Conservation (phyloP, 2,888 invertebrate genomes). For the Unio delphinus region DNA sequence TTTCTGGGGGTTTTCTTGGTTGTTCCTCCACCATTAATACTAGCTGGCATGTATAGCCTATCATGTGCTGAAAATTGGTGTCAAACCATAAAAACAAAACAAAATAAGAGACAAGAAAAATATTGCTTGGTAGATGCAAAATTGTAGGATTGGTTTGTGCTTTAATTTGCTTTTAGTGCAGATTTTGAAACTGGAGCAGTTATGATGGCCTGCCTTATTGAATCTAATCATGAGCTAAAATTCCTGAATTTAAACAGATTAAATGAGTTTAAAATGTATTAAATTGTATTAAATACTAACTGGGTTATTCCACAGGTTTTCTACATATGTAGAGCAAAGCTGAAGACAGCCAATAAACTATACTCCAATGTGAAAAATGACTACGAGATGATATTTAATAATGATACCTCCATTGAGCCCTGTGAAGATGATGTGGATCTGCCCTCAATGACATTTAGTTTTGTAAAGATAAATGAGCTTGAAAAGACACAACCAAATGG, state of each 20-base stretch:
- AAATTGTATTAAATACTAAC: background rate
- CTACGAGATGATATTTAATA: constrained; percentile 92
- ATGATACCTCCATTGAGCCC: constrained; percentile 77
- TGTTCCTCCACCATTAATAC: too few relatives aligned
- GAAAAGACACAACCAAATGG: constrained; percentile 79
- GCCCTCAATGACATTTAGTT: constrained; percentile 85
- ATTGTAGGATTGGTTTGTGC: too few relatives aligned
- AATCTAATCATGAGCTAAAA: too few relatives aligned
- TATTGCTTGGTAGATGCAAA: too few relatives aligned
- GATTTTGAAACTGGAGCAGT: too few relatives aligned
- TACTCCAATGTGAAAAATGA: constrained; percentile 89
- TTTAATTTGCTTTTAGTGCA: too few relatives aligned
- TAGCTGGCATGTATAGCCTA: too few relatives aligned
- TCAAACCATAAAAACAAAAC: too few relatives aligned
- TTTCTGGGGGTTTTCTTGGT: too few relatives aligned
- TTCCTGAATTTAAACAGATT: background rate
- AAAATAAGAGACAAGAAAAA: too few relatives aligned
- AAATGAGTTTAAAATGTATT: background rate
- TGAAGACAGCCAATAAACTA: constrained; percentile 96
- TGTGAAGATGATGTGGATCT: constrained; percentile 76
- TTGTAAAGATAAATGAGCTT: constrained; percentile 83
- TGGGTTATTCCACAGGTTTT: constrained; percentile 78
- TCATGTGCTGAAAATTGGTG: too few relatives aligned
- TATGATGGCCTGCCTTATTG: too few relatives aligned
- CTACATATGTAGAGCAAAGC: constrained; percentile 84